Evolutionary conservation across 1,140 invertebrate genomes (phyloP), one percentile per base, ranked within the genome.

Genomic region (Drosophila quadrilineata): DNA sequence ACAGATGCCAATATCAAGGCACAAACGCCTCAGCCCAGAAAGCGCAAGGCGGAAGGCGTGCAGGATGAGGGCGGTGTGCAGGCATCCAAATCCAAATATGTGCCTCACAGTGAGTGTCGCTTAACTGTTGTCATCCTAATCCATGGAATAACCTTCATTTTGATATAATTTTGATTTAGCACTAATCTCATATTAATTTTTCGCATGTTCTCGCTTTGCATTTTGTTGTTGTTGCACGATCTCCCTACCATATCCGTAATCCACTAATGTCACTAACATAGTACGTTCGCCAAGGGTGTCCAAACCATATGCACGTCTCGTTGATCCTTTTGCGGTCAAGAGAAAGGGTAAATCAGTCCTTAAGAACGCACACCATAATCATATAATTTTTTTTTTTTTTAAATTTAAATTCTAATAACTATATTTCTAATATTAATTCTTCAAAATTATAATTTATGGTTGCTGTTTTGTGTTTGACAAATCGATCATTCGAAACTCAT

Each of bases 261-360:
- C 54, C 45, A 65, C 9, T 48, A 49, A 58, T 14, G 31, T 2
- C 3, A 29, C 16, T 43, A 65, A 57, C 33, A 46, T 12, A 64
- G 40, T n/a, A 41, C 73, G 79, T 24, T 60, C 36, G 0, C 64
- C 62, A 46, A 84, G 67, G 66, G 40, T 57, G 22, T 43, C 67
- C 17, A 73, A 79, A 40, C 79, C 79, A 35, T 79, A 85, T 60
- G 58, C 66, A 36, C 79, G 79, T 6, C 64, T 80, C 41, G 65
- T 84, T 59, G 87, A 88, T 76, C 80, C 86, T 50, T 88, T 88
- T 80, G 87, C 87, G 43, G 80, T 69, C 3, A 88, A 88, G 70
- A 66, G 87, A 68, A 88, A 88, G 87, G 87, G 87, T 88, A 88
- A 86, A 69, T 29, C 48, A n/a, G n/a, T n/a, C n/a, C n/a, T n/a